Evolutionary conservation across 2,113 vertebrate species (phyloP), one percentile per base, ranked within the genome.

Genomic region (Poeciliopsis prolifica): DNA sequence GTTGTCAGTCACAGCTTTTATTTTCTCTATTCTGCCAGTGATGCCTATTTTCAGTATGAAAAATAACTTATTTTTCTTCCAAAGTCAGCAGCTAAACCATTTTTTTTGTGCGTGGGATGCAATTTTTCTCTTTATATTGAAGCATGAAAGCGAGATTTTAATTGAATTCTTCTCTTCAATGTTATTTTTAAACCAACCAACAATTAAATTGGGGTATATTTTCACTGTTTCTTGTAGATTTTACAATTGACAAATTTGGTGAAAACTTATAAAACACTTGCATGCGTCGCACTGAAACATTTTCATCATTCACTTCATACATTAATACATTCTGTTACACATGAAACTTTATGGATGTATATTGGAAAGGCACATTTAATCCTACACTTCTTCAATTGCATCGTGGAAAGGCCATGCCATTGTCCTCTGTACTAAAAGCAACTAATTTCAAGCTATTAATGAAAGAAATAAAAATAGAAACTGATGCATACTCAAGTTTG

Each of bases 221-320:
- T 22, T 44, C 69, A 61, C 61, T 51, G 58, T 74, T 73, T 75
- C 40, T 28, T 17, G 6, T 19, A 54, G 7, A 54, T 54, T 17
- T 4, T 24, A 54, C 12, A 13, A 14, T 44, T 15, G 42, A 75
- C 64, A 68, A 26, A 58, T 80, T 75, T 30, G 30, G 14, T 61
- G 22, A 29, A 24, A 37, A 15, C 51, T 72, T 51, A 68, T 54
- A 74, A 68, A 37, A 76, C 9, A 35, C 9, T 35, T 11, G 9
- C 77, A 22, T 51, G 35, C 42, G 72, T 86, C 81, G 65, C 65
- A 73, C 70, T 70, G 70, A 68, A 84, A 80, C 62, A 58, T 81
- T 75, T 66, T 65, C 70, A 78, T 82, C 68, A 79, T 88, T 83
- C 84, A 4, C 77, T 72, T 58, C 60, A 77, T 66, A 35, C 29